phyloP scores from a whole-genome alignment of 2,113 vertebrate genomes.

The Nestor notabilis region DNA sequence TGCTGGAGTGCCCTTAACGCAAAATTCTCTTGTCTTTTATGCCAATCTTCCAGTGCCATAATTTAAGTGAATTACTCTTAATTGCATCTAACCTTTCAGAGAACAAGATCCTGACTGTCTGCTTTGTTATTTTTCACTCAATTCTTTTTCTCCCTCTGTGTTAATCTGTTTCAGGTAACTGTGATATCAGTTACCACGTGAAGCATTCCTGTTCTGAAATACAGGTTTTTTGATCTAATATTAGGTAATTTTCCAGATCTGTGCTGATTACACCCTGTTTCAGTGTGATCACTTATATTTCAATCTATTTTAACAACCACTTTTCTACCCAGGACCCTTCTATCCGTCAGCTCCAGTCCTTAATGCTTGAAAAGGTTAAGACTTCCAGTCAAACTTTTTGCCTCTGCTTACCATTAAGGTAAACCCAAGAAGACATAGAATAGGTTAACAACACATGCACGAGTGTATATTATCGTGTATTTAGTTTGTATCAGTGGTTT shows the following conservation, averaged over 20 bases:
- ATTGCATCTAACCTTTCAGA: background rate
- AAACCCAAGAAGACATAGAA: background rate
- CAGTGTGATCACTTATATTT: background rate
- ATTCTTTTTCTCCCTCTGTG: background rate
- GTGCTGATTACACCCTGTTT: background rate
- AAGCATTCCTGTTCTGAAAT: background rate
- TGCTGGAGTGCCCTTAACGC: background rate
- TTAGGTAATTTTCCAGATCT: background rate
- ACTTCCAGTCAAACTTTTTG: background rate
- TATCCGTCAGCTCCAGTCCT: background rate
- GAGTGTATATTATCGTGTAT: background rate
- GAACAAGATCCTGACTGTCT: background rate
- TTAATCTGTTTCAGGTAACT: background rate
- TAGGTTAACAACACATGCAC: background rate
- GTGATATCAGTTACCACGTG: background rate
- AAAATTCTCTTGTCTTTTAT: background rate
- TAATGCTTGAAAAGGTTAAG: background rate
- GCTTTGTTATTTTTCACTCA: background rate
- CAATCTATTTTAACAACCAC: background rate
- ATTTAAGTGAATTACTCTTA: constrained; percentile 26
- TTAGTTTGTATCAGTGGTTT: background rate
- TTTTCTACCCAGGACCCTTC: background rate
- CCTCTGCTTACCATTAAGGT: background rate
- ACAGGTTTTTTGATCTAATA: background rate
- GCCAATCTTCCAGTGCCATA: background rate